Evolutionary conservation across 2,797 vertebrate species (phyloP).

Genomic region (Trematomus bernacchii): DNA sequence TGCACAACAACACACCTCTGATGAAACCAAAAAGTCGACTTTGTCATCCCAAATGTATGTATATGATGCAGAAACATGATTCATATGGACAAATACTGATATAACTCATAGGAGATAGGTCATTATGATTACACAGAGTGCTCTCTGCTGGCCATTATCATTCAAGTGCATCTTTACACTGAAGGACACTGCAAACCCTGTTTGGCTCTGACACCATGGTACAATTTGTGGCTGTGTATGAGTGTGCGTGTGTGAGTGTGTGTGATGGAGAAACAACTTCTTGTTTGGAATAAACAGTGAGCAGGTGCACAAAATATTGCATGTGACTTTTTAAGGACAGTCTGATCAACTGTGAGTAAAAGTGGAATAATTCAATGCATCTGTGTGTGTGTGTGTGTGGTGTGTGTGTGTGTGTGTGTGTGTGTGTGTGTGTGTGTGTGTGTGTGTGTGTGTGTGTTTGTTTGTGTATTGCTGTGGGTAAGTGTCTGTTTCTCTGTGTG

Average conservation of each 20-base stretch:
- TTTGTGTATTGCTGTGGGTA: not conserved
- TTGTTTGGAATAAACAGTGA: conserved; percentile 9
- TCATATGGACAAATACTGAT: conserved; percentile 64
- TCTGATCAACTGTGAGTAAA: conserved; percentile 44
- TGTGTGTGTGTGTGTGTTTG: conserved; percentile 11
- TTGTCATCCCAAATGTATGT: conserved; percentile 66
- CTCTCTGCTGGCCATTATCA: conserved; percentile 79
- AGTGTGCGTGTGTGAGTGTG: conserved; percentile 30
- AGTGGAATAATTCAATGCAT: conserved; percentile 20
- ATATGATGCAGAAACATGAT: conserved; percentile 65
- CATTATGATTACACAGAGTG: conserved; percentile 77
- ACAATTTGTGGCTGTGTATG: conserved; percentile 49
- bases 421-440: not conserved
- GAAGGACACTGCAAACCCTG: conserved; percentile 75
- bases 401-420: conserved; percentile 6
- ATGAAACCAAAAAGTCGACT: conserved; percentile 39
- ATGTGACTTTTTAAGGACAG: conserved; percentile 26
- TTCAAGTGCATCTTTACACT: conserved; percentile 78
- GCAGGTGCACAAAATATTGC: conserved; percentile 40
- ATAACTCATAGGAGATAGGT: conserved; percentile 72
- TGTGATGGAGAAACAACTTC: conserved; percentile 20
- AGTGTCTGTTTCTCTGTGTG: conserved; percentile 11
- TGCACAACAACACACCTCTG: conserved; percentile 22
- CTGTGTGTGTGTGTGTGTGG: conserved; percentile 8
- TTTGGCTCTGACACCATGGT: conserved; percentile 59